Evolutionary conservation across 1,140 invertebrate genomes (phyloP).

Genomic region (Battus philenor): DNA sequence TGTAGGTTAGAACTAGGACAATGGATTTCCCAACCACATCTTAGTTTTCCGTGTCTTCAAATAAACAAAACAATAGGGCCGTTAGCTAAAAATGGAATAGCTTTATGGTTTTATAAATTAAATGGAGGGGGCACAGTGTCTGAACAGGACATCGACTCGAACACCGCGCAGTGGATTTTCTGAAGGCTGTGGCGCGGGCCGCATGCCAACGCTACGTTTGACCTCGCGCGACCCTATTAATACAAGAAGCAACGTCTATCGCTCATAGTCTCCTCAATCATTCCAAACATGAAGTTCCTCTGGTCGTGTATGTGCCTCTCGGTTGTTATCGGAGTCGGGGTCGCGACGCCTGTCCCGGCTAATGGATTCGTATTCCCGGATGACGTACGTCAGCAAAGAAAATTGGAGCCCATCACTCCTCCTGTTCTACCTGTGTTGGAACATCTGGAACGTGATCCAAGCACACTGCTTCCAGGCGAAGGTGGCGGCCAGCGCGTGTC

Average conservation of each 20-base stretch:
- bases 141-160: slow-evolving; percentile 49
- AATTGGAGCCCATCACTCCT: slow-evolving; percentile 59
- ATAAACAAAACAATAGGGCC: slow-evolving; percentile 47
- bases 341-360: slow-evolving; percentile 36
- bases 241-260: slow-evolving; percentile 53
- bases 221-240: slow-evolving; percentile 71
- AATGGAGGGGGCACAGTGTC: slow-evolving; percentile 38
- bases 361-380: slow-evolving; percentile 58
- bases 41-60: slow-evolving; percentile 35
- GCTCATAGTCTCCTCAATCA: slow-evolving; percentile 45
- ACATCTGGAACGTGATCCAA: slow-evolving; percentile 64
- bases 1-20: slow-evolving; percentile 26
- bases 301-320: slow-evolving; percentile 37
- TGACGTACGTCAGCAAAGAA: slow-evolving; percentile 41
- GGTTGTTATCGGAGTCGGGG: slow-evolving; percentile 12
- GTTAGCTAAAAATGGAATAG: slow-evolving; percentile 52
- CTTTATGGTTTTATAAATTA: slow-evolving; percentile 19
- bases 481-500: slow-evolving; percentile 18
- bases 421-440: slow-evolving; percentile 61
- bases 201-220: slow-evolving; percentile 64
- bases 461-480: slow-evolving; percentile 51
- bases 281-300: slow-evolving; percentile 53
- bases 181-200: slow-evolving; percentile 71
- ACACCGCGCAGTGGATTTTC: slow-evolving; percentile 65
- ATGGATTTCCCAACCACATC: slow-evolving; percentile 52